These are phyloP conservation scores for Poecile atricapillus DNA, from an alignment of 2,113 vertebrate genomes.

Conservation along the genomic window DNA sequence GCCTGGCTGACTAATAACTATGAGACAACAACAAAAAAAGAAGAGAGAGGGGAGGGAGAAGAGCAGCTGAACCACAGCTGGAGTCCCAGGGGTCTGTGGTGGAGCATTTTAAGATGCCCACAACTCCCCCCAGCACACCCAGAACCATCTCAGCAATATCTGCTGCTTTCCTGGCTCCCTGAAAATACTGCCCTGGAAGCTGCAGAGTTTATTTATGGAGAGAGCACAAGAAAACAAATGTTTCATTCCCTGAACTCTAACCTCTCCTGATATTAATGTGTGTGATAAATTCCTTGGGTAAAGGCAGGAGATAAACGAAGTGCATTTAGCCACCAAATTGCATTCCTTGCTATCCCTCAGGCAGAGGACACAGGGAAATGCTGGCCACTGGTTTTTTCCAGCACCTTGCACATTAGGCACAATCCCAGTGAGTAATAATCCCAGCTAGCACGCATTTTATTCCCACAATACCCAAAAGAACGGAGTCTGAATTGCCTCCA, in stretches of 20 bases:
- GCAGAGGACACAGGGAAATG: background rate
- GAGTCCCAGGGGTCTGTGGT: background rate
- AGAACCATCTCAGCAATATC: background rate
- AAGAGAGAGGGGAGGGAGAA: background rate
- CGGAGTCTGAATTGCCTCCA: background rate
- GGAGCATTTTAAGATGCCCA: background rate
- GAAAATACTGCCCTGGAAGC: background rate
- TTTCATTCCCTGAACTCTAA: slow-evolving; percentile 22
- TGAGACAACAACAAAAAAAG: background rate
- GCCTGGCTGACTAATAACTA: slow-evolving; percentile 63
- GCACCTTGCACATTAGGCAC: background rate
- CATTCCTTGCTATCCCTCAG: background rate
- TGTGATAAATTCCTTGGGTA: slow-evolving; percentile 23
- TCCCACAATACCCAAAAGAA: background rate
- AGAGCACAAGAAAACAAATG: slow-evolving; percentile 26
- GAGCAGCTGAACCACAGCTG: background rate
- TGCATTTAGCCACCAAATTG: background rate
- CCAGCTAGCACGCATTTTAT: background rate
- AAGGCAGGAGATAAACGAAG: slow-evolving; percentile 29
- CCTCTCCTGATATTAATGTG: slow-evolving; percentile 44
- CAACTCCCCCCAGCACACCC: background rate
- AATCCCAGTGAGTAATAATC: background rate
- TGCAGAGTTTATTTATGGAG: slow-evolving; percentile 51
- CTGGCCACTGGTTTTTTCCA: fast-evolving
- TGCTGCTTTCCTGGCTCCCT: background rate